Evolutionary conservation across 2,888 invertebrate species (phyloP), one percentile per base, ranked within the genome.

Genomic region (Caenorhabditis virilis): DNA sequence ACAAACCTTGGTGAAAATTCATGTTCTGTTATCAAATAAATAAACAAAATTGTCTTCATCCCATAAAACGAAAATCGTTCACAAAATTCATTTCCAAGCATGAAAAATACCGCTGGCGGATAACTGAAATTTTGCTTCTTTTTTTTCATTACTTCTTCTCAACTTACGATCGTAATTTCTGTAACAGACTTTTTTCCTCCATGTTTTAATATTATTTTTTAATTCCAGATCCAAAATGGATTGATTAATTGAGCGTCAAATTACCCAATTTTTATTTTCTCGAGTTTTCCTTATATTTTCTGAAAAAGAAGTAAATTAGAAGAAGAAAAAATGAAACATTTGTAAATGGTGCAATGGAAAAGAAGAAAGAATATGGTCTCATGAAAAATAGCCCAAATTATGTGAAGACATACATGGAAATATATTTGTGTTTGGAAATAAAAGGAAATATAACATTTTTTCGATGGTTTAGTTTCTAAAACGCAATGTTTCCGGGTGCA

Each of bases 41-140:
- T 67, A 33, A 72, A 76, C 11, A 83, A 69, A 25, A 83, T 72
- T 7, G 83, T 78, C 15, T 80, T 76, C 82, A 83, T 82, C 16
- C 83, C 83, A 50, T 82, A 82, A 63, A 80, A 83, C 43, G 79
- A 78, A 73, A 83, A 83, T 11, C 83, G 69, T 85, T 97, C 97
- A 86, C 97, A 97, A 85, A 97, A 95, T 85, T 97, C 97, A 89
- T 93, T 95, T 85, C 90, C 90, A 72, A 97, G 88, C 80, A 97
- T 95, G 86, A 94, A 95, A 80, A 90, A 91, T 16, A 95, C 91
- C 25, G 68, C 60, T 22, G 65, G 62, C 11, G 75, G 75, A 52
- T 72, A 75, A 13, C 73, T 74, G 55, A 42, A 64, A 67, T 9
- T 9, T 46, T 46, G 16, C 6, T 20, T 20, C 4, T 20, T 42